These are phyloP conservation scores for Chiroxiphia lanceolata DNA, from an alignment of 2,797 vertebrate genomes.

Conservation along the genomic window DNA sequence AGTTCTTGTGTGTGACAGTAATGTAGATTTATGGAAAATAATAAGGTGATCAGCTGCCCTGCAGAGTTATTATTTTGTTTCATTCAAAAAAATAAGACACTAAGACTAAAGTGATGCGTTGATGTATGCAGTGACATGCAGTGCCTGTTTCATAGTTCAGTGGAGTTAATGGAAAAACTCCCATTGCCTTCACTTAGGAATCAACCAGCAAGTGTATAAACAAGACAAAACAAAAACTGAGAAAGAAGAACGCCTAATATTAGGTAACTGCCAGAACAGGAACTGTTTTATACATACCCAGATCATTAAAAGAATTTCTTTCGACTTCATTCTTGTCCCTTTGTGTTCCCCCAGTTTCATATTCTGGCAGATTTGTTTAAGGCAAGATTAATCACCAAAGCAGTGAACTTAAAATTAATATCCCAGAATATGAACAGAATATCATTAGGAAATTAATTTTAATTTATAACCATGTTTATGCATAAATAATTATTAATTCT, in stretches of 20 bases:
- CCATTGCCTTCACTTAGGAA: not conserved
- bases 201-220: not conserved
- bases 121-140: not conserved
- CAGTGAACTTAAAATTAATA: not conserved
- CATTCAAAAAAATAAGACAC: not conserved
- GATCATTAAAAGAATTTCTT: not conserved
- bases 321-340: not conserved
- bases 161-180: not conserved
- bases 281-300: not conserved
- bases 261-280: not conserved
- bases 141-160: not conserved
- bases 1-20: not conserved
- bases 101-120: not conserved
- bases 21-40: conserved; percentile 52
- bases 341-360: not conserved
- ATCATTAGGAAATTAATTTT: not conserved
- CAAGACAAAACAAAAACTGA: not conserved
- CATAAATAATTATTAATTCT: not conserved
- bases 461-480: conserved; percentile 18
- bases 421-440: not conserved
- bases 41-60: conserved; percentile 50
- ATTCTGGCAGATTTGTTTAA: not conserved
- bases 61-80: conserved; percentile 39
- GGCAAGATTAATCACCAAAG: conserved; percentile 28
- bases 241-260: not conserved